Evolutionary conservation across 2,888 invertebrate genomes (phyloP).

Genomic region (Diplazon laetatorius): DNA sequence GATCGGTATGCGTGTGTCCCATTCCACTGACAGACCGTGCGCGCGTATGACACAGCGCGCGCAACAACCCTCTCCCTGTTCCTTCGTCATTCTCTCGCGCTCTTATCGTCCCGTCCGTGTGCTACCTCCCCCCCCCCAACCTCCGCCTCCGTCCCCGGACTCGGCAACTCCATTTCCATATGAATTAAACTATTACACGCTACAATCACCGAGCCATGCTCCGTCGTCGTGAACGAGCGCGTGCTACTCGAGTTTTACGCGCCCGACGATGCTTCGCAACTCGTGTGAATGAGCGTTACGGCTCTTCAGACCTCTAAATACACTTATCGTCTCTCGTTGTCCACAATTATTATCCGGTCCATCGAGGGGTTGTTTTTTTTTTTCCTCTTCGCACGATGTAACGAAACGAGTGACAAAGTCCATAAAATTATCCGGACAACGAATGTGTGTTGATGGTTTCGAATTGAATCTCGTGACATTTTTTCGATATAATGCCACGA

Average conservation of each 20-base stretch:
- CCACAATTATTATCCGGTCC: slow-evolving; percentile 5
- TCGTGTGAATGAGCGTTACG: neutral
- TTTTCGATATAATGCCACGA: neutral
- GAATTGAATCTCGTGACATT: neutral
- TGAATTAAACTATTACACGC: slow-evolving; percentile 79
- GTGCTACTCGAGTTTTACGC: slow-evolving; percentile 40
- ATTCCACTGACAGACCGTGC: neutral
- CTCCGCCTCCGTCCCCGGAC: slow-evolving; percentile 66
- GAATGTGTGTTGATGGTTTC: neutral
- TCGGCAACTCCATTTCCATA: slow-evolving; percentile 78
- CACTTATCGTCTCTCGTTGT: slow-evolving; percentile 6
- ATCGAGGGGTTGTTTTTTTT: neutral
- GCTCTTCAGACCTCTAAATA: neutral
- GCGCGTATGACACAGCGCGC: slow-evolving; percentile 4
- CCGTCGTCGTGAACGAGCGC: slow-evolving; percentile 30
- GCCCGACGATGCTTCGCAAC: slow-evolving; percentile 29
- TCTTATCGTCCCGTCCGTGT: slow-evolving; percentile 57
- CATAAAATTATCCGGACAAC: neutral
- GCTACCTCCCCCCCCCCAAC: no score
- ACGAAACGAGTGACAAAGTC: neutral
- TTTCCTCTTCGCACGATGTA: neutral
- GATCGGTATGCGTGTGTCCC: slow-evolving; percentile 41
- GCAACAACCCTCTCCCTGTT: slow-evolving; percentile 35
- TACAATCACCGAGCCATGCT: slow-evolving; percentile 54
- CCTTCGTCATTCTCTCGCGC: slow-evolving; percentile 58